phyloP scores from a whole-genome alignment of 2,113 vertebrate species.

The Lepisosteus osseus region DNA sequence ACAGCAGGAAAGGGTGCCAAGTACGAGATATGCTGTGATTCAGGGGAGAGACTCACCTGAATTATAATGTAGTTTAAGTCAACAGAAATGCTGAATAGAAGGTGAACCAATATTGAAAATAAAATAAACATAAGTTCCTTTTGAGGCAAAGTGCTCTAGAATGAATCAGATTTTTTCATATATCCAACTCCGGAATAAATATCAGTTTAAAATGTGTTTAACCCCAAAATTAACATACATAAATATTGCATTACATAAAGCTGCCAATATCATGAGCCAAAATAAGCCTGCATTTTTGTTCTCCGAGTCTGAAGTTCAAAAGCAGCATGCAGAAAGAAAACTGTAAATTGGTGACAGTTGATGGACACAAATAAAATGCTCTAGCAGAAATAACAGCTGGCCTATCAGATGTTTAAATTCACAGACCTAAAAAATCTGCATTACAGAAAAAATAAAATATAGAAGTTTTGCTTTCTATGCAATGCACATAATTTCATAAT shows the following conservation, averaged over 20 bases:
- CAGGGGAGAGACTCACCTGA: constrained; percentile 33
- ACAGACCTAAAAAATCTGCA: not conserved
- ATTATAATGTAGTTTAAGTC: constrained; percentile 49
- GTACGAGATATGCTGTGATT: not conserved
- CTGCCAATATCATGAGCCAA: constrained; percentile 47
- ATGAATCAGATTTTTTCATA: constrained; percentile 39
- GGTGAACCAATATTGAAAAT: constrained; percentile 52
- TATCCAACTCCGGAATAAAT: constrained; percentile 45
- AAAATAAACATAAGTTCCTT: constrained; percentile 56
- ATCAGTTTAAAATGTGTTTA: constrained; percentile 55
- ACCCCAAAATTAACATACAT: constrained; percentile 54
- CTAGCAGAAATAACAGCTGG: constrained; percentile 15
- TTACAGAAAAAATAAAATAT: constrained; percentile 13
- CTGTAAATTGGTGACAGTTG: constrained; percentile 30
- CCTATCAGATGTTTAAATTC: not conserved
- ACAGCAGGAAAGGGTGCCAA: no score
- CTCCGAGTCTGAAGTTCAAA: constrained; percentile 35
- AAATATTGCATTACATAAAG: constrained; percentile 35
- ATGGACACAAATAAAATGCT: constrained; percentile 51
- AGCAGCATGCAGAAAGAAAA: constrained; percentile 22
- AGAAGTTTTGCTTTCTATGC: constrained; percentile 22
- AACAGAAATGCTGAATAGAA: constrained; percentile 39
- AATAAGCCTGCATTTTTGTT: constrained; percentile 9
- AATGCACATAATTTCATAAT: no score
- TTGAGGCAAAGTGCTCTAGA: constrained; percentile 42